These are phyloP conservation scores for Porites australiensis DNA, from an alignment of 64 coral and sea anemone genomes.

Conservation along the genomic window DNA sequence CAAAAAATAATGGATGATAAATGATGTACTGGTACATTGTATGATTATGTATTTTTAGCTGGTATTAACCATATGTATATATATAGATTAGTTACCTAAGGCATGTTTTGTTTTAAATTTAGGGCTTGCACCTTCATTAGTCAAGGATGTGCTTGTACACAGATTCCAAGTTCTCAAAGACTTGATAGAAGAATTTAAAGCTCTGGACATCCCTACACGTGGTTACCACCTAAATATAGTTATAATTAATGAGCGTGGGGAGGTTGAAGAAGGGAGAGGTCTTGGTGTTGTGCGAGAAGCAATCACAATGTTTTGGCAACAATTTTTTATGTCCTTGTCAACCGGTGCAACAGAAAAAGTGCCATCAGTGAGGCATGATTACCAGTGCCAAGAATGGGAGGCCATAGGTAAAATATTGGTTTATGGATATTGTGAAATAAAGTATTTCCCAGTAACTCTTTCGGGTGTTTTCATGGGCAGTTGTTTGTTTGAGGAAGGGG, in stretches of 20 bases:
- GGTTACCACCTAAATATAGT: constrained; percentile 43
- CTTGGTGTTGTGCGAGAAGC: constrained; percentile 54
- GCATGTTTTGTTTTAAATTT: constrained; percentile 37
- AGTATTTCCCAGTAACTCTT: constrained; percentile 54
- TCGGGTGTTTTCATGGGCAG: constrained; percentile 66
- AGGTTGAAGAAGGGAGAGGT: constrained; percentile 49
- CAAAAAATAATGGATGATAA: constrained; percentile 41
- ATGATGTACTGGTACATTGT: constrained; percentile 21
- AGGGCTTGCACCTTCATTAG: constrained; percentile 18
- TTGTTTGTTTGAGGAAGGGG: constrained; percentile 62
- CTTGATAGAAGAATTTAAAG: constrained; percentile 59
- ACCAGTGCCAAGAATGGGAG: constrained; percentile 60
- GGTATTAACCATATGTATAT: neutral
- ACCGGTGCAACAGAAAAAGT: constrained; percentile 58
- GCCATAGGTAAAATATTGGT: constrained; percentile 60
- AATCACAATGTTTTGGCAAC: constrained; percentile 60
- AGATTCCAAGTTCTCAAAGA: constrained; percentile 67
- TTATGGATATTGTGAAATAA: constrained; percentile 50
- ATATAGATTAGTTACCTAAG: constrained; percentile 44
- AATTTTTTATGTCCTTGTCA: constrained; percentile 50
- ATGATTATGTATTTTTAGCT: neutral
- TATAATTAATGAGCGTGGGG: constrained; percentile 60
- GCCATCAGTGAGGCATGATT: constrained; percentile 59
- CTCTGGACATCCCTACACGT: constrained; percentile 49
- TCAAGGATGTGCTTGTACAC: constrained; percentile 64